Conservation (phyloP, 2,888 invertebrate genomes). For the Eristalis intricaria region DNA sequence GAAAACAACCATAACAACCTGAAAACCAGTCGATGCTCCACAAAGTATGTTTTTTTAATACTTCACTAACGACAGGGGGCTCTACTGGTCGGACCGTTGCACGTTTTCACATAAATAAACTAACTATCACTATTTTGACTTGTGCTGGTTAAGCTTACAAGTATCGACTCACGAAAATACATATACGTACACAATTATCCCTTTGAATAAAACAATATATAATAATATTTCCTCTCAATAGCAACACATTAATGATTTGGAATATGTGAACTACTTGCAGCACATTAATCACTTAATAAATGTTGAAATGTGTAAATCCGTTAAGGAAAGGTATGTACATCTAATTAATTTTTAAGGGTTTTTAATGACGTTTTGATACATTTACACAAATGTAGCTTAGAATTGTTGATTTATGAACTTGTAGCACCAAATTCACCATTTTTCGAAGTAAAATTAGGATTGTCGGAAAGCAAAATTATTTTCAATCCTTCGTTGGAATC, state of each 20-base stretch:
- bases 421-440: constrained; percentile 82
- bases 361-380: not conserved
- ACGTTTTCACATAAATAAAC: too few species aligned
- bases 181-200: too few species aligned
- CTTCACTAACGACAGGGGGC: too few species aligned
- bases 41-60: too few species aligned
- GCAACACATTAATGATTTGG: not conserved
- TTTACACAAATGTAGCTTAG: constrained; percentile 76
- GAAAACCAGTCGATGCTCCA: too few species aligned
- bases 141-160: not conserved
- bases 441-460: constrained; percentile 89
- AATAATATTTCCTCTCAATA: not conserved
- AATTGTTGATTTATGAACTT: constrained; percentile 78
- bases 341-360: too few species aligned
- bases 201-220: not conserved
- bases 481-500: constrained; percentile 89
- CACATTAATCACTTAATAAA: constrained; percentile 42
- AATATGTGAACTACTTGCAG: constrained; percentile 32
- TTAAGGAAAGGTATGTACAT: constrained; percentile 44
- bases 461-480: constrained; percentile 87
- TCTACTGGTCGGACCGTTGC: too few species aligned
- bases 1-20: too few species aligned
- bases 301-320: constrained; percentile 29
- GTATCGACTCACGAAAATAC: not conserved
- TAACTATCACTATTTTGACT: not conserved